phyloP scores from a whole-genome alignment of 2,888 invertebrate species.

The Perizoma flavofasciatum region DNA sequence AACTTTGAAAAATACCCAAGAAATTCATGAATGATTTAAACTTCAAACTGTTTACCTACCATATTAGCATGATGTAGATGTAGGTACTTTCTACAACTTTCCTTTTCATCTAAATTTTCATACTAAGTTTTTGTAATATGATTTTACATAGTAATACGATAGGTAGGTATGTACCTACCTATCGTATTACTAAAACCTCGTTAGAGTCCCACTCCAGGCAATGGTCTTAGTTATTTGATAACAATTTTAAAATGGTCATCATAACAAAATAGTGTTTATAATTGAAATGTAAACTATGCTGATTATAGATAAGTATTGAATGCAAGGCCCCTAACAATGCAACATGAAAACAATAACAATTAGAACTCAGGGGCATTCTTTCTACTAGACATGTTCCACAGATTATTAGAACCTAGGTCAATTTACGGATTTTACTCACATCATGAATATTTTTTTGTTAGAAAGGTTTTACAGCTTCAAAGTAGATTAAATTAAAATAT shows the following conservation, averaged over 20 bases:
- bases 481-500: no score
- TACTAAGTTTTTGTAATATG: conserved; percentile 11
- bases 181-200: not conserved
- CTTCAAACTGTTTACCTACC: no score
- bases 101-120: conserved; percentile 20
- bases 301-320: conserved; percentile 26
- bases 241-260: conserved; percentile 17
- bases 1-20: no score
- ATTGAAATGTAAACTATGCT: conserved; percentile 19
- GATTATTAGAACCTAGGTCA: not conserved
- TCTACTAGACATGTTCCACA: not conserved
- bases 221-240: conserved; percentile 7
- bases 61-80: not conserved
- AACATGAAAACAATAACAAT: conserved; percentile 37
- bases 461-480: no score
- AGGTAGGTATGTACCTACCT: not conserved
- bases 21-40: no score
- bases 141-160: not conserved
- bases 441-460: no score
- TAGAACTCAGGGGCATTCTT: conserved; percentile 26
- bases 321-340: conserved; percentile 34
- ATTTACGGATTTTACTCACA: no score
- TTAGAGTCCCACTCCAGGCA: conserved; percentile 3
- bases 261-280: conserved; percentile 28
- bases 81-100: conserved; percentile 24